These are phyloP conservation scores for Drosophila hamatofila DNA, from an alignment of 2,888 invertebrate species.

Conservation along the genomic window DNA sequence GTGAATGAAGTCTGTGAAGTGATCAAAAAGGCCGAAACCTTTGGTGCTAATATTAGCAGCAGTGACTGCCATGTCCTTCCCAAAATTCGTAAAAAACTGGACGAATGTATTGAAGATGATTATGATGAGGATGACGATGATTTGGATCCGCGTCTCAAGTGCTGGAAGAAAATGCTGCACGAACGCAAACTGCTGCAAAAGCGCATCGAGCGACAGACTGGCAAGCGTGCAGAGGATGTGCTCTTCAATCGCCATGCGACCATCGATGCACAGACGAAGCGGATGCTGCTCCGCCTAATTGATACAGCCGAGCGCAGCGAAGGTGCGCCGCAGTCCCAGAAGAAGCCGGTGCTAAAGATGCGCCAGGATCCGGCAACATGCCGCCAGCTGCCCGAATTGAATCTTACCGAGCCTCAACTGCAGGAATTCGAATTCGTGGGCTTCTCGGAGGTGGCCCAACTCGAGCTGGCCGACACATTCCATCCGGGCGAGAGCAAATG, in stretches of 20 bases:
- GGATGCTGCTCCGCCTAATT: constrained; percentile 68
- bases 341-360: constrained; percentile 22
- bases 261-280: constrained; percentile 71
- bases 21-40: constrained; percentile 8
- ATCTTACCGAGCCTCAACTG: constrained; percentile 18
- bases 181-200: constrained; percentile 55
- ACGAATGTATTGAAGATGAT: background rate
- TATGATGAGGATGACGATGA: constrained; percentile 53
- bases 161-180: constrained; percentile 67
- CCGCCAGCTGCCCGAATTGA: constrained; percentile 38
- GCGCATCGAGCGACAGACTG: constrained; percentile 61
- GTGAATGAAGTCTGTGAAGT: constrained; percentile 26
- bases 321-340: constrained; percentile 4
- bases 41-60: constrained; percentile 1
- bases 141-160: constrained; percentile 71
- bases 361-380: constrained; percentile 34
- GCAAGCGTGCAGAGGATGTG: constrained; percentile 67
- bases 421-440: constrained; percentile 55
- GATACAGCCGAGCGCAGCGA: constrained; percentile 69
- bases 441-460: constrained; percentile 34
- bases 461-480: constrained; percentile 35
- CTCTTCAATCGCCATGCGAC: constrained; percentile 76
- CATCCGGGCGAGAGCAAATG: constrained; percentile 35
- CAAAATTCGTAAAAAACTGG: background rate
- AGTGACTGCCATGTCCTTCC: background rate